These are phyloP conservation scores for Eupithecia centaureata DNA, from an alignment of 2,888 invertebrate genomes.

Conservation along the genomic window DNA sequence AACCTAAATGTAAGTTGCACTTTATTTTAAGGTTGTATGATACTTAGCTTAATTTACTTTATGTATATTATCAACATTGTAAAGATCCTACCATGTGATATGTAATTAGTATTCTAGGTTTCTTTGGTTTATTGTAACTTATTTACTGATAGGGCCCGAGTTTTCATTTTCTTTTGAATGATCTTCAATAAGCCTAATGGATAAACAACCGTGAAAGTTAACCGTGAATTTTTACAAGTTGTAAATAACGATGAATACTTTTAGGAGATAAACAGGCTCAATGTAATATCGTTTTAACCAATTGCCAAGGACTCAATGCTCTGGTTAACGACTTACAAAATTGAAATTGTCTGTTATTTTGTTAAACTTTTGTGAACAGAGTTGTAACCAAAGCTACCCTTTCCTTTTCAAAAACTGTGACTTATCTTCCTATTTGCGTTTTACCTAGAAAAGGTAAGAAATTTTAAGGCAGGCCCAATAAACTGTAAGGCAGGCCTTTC, in stretches of 20 bases:
- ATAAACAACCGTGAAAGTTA: too few species aligned
- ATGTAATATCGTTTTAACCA: not conserved
- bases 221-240: not conserved
- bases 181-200: not conserved
- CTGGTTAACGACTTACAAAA: not conserved
- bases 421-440: not conserved
- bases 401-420: not conserved
- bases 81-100: conserved; percentile 42
- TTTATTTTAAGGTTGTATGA: conserved; percentile 50
- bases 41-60: conserved; percentile 31
- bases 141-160: not conserved
- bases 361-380: not conserved
- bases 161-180: not conserved
- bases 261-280: not conserved
- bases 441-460: not conserved
- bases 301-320: not conserved
- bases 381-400: not conserved
- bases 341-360: not conserved
- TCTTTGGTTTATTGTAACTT: conserved; percentile 17
- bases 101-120: conserved; percentile 42
- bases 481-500: not conserved
- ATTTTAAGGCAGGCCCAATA: not conserved
- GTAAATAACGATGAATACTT: too few species aligned
- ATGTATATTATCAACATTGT: conserved; percentile 41
- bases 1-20: conserved; percentile 73